Evolutionary conservation across 2,113 vertebrate genomes (phyloP).

Genomic region (Pogona vitticeps): DNA sequence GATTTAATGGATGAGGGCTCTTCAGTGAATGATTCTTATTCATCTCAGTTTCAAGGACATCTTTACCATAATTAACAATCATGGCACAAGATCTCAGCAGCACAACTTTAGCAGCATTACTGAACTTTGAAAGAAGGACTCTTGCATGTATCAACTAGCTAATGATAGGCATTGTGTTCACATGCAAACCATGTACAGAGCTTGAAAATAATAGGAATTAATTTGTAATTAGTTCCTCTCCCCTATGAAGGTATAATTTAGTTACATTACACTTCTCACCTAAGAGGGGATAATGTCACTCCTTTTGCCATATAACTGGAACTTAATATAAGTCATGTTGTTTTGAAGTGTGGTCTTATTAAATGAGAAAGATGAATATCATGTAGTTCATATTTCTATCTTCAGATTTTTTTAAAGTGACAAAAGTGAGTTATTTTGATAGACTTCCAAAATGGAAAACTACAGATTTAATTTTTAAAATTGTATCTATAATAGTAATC

Average conservation of each 20-base stretch:
- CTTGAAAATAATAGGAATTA: neutral
- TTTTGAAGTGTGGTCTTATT: neutral
- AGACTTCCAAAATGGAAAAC: too few species aligned
- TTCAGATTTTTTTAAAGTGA: neutral
- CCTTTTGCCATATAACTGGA: neutral
- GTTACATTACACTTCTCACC: neutral
- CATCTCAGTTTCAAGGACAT: neutral
- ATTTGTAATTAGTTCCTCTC: neutral
- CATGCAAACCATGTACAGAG: neutral
- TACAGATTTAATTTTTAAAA: too few species aligned
- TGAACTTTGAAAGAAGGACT: neutral
- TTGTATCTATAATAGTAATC: too few species aligned
- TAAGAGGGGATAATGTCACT: neutral
- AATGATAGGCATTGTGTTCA: neutral
- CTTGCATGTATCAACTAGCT: neutral
- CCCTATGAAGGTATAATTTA: neutral
- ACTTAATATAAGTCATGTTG: neutral
- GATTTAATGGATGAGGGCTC: neutral
- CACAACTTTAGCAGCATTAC: neutral
- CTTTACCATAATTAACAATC: slow-evolving; percentile 14
- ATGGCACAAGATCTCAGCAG: neutral
- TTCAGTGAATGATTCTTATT: neutral
- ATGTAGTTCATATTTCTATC: neutral
- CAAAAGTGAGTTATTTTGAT: too few species aligned
- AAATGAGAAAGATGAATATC: neutral